Percentiles rank a stretch among this genome's conserved stretches.
Evolutionary conservation across 1,140 invertebrate genomes (phyloP).

Genomic region (Popillia japonica): DNA sequence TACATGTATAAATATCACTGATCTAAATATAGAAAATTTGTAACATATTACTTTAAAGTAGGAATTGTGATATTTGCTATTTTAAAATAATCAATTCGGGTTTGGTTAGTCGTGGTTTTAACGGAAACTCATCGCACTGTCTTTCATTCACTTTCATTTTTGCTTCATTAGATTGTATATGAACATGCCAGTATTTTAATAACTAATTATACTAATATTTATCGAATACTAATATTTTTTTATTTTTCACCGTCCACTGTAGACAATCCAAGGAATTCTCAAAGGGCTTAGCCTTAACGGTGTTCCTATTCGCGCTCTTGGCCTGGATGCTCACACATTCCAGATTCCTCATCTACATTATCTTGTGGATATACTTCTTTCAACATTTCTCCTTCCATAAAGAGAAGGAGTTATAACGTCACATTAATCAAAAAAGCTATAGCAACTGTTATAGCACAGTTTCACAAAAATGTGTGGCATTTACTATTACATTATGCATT

Average conservation of each 20-base stretch:
- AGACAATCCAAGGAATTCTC: slow-evolving; percentile 51
- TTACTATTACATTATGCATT: slow-evolving; percentile 21
- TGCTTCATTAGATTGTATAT: not conserved
- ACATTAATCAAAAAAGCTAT: not conserved
- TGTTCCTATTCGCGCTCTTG: slow-evolving; percentile 56
- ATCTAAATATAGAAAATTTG: too few relatives aligned
- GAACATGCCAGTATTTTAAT: too few relatives aligned
- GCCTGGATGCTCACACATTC: slow-evolving; percentile 57
- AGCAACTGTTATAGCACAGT: not conserved
- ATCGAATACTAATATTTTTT: slow-evolving; percentile 28
- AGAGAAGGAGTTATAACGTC: slow-evolving; percentile 7
- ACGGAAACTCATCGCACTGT: not conserved
- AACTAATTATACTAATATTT: slow-evolving; percentile 21
- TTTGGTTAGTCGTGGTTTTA: too few relatives aligned
- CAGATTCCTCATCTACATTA: slow-evolving; percentile 42
- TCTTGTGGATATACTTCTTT: slow-evolving; percentile 34
- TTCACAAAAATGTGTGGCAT: slow-evolving; percentile 11
- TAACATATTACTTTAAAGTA: too few relatives aligned
- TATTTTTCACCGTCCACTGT: slow-evolving; percentile 45
- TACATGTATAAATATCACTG: too few relatives aligned
- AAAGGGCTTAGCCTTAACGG: slow-evolving; percentile 47
- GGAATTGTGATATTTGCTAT: too few relatives aligned
- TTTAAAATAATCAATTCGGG: too few relatives aligned
- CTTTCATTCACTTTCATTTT: not conserved
- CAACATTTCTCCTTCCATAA: slow-evolving; percentile 12